A percentile compares a stretch with the other conserved stretches of the same genome.
phyloP scores from a whole-genome alignment of 2,888 invertebrate species.

The Sthenelais limicola region DNA sequence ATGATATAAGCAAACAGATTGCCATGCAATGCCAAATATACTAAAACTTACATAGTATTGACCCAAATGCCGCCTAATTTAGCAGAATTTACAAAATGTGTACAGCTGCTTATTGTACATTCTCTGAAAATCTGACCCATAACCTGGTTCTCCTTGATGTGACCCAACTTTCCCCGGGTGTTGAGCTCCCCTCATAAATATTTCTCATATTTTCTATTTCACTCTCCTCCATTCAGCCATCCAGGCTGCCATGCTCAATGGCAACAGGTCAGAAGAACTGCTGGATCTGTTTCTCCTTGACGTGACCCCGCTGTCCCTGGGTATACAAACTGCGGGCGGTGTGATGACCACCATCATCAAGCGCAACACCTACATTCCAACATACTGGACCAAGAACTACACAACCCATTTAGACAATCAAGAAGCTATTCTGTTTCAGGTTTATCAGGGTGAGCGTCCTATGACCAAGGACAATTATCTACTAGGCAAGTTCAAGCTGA shows the following conservation, averaged over 20 bases:
- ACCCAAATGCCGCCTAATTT: too few relatives aligned
- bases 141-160: too few relatives aligned
- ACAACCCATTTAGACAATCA: conserved; percentile 98
- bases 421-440: conserved; percentile 76
- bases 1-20: too few relatives aligned
- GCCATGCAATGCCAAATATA: too few relatives aligned
- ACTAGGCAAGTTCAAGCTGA: conserved; percentile 92
- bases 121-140: too few relatives aligned
- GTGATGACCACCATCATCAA: conserved; percentile 98
- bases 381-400: conserved; percentile 96
- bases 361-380: conserved; percentile 96
- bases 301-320: conserved; percentile 76
- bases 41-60: too few relatives aligned
- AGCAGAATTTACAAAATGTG: too few relatives aligned
- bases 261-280: conserved; percentile 72
- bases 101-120: too few relatives aligned
- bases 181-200: too few relatives aligned
- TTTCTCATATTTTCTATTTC: conserved; percentile 70
- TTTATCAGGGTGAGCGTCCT: too few relatives aligned
- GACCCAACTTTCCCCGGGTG: too few relatives aligned
- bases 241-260: too few relatives aligned
- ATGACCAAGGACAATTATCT: conserved; percentile 77
- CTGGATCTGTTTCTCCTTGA: conserved; percentile 72
- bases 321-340: conserved; percentile 91
- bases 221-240: conserved; percentile 91